Evolutionary conservation across 2,113 vertebrate species (phyloP).

Genomic region (Macquaria australasica): DNA sequence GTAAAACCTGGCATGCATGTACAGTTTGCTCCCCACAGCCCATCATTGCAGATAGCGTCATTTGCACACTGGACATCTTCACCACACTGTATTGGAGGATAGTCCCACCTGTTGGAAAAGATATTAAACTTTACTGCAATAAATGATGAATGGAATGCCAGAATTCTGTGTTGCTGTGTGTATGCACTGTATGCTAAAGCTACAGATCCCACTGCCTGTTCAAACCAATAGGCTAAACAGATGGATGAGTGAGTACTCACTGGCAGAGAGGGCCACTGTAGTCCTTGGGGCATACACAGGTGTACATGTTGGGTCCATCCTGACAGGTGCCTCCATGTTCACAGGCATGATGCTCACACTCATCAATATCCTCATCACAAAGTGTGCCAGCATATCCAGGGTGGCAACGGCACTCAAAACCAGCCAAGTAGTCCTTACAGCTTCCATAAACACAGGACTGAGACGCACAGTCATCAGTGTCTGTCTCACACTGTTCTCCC

Average conservation of each 20-base stretch:
- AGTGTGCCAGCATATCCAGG: constrained; percentile 85
- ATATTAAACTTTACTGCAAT: not conserved
- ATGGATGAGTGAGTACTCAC: constrained; percentile 78
- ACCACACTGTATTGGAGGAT: constrained; percentile 86
- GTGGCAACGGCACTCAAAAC: constrained; percentile 89
- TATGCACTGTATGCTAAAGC: not conserved
- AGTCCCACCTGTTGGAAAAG: constrained; percentile 83
- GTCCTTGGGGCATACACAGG: constrained; percentile 84
- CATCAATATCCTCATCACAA: constrained; percentile 88
- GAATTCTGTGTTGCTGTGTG: constrained; percentile 1
- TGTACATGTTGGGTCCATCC: constrained; percentile 86
- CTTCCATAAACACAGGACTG: constrained; percentile 87
- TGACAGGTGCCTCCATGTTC: constrained; percentile 87
- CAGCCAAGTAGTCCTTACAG: constrained; percentile 84
- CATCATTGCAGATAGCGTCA: constrained; percentile 83
- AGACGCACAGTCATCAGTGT: constrained; percentile 87
- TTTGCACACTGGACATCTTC: constrained; percentile 87
- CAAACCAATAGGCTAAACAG: not conserved
- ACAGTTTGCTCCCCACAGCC: constrained; percentile 90
- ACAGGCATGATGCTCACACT: constrained; percentile 87
- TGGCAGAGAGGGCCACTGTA: constrained; percentile 88
- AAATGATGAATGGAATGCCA: not conserved
- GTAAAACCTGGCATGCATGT: constrained; percentile 87
- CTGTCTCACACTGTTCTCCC: constrained; percentile 85
- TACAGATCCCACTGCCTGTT: not conserved